Evolutionary conservation across 2,888 invertebrate genomes (phyloP).

Genomic region (Mesochorus sp.): DNA sequence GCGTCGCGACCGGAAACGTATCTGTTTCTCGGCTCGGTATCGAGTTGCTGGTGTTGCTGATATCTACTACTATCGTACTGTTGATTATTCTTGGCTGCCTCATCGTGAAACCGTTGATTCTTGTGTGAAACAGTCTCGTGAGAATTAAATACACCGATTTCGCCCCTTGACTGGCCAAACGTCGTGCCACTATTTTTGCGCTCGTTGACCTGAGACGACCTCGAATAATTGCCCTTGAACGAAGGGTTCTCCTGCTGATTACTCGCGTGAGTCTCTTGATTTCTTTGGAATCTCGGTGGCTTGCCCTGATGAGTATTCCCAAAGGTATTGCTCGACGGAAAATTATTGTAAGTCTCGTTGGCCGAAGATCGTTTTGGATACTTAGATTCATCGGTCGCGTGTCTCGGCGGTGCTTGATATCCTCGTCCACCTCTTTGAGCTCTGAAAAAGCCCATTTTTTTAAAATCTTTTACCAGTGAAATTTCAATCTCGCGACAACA

Average conservation of each 20-base stretch:
- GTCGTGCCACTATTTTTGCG: constrained; percentile 66
- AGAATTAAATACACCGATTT: constrained; percentile 50
- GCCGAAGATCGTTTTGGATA: constrained; percentile 70
- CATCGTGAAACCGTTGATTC: constrained; percentile 67
- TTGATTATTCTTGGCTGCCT: constrained; percentile 50
- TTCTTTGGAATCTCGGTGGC: constrained; percentile 86
- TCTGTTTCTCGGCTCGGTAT: constrained; percentile 45
- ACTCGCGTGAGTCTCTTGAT: constrained; percentile 75
- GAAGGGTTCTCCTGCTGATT: constrained; percentile 70
- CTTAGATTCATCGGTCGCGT: constrained; percentile 72
- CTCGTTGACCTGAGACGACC: constrained; percentile 68
- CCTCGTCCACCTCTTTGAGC: constrained; percentile 72
- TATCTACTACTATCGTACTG: constrained; percentile 38
- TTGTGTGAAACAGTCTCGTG: constrained; percentile 54
- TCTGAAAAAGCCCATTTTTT: too few relatives aligned
- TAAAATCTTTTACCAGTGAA: too few relatives aligned
- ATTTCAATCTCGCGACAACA: too few relatives aligned
- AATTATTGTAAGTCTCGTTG: constrained; percentile 62
- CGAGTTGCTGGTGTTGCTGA: constrained; percentile 34
- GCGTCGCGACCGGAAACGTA: constrained; percentile 63
- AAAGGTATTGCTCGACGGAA: constrained; percentile 63
- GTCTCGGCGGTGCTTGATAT: constrained; percentile 74
- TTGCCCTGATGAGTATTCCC: constrained; percentile 79
- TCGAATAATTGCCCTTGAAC: constrained; percentile 65
- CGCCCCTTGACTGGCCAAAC: constrained; percentile 64